Evolutionary conservation across 92 coral and sea anemone genomes (phyloP), one percentile per base, ranked within the genome.

Genomic region (Virgularia gustaviana): DNA sequence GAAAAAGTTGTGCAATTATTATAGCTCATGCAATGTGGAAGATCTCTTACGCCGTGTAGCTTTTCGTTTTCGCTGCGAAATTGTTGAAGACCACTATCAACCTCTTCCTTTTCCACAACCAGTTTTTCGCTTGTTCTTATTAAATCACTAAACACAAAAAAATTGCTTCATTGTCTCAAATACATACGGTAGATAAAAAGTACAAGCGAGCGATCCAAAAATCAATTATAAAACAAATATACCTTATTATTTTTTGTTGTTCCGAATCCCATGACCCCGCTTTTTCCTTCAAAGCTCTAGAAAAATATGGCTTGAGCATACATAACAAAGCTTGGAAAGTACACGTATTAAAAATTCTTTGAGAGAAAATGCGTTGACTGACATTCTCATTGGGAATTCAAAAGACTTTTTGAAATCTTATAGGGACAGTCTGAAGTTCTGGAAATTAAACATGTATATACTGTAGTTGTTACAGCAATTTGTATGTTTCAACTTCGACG

Each of bases 211-310:
- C 31, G 31, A 68, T 13, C 18, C 25, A 6, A 33, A 31, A 15
- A 52, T 42, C 20, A 9, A 42, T 23, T 12, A 33, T 4, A 44
- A n/a, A 13, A 9, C 4, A 49, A 25, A 31, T 36, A 1, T 76
- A 90, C 96, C 88, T 84, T 18, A 90, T 53, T 57, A 78, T 78
- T 23, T 80, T 71, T 63, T 77, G 81, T 60, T 88, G 95, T 33
- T 88, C 87, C 4, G 77, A 71, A 36, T 88, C 88, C 87, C 87
- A 85, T 13, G 77, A 78, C 2, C 88, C 82, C 0, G 90, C 70
- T 27, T 63, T 71, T 31, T 82, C 94, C 79, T 85, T 90, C 25
- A 71, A 79, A 67, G 43, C 79, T 62, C 97, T 90, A 39, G 11
- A 70, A 68, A 36, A 18, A 33, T 44, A 43, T 23, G 45, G 15